These are phyloP conservation scores for Chloroceryle amazona DNA, from an alignment of 2,797 vertebrate species.

Conservation along the genomic window DNA sequence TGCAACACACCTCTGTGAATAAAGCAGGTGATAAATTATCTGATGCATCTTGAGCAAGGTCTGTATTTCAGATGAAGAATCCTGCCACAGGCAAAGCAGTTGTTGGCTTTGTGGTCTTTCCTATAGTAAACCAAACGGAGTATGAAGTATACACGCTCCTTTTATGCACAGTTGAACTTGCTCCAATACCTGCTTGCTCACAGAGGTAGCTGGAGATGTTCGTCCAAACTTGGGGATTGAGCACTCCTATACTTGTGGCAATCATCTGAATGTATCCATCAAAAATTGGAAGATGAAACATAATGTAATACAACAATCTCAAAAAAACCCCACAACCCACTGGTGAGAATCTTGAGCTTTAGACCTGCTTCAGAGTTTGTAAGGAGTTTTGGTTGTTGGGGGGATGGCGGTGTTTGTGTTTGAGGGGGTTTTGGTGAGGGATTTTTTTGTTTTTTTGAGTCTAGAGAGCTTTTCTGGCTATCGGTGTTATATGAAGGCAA, in stretches of 20 bases:
- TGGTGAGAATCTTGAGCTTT: background rate
- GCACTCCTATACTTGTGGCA: background rate
- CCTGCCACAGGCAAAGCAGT: background rate
- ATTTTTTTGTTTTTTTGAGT: background rate
- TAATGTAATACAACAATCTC: background rate
- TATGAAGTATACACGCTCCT: background rate
- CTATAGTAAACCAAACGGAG: rapidly evolving
- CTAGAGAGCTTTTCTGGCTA: background rate
- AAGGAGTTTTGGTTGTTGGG: background rate
- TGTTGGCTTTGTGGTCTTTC: background rate
- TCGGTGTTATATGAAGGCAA: background rate
- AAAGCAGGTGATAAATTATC: background rate
- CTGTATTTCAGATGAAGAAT: background rate
- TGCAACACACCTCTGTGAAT: background rate
- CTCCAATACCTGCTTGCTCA: background rate
- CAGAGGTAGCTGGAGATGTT: background rate
- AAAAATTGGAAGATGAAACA: background rate
- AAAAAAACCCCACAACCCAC: background rate
- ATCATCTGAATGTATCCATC: background rate
- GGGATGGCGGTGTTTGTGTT: background rate
- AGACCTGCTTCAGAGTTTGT: background rate
- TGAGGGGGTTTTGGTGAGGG: no score
- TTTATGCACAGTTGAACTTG: background rate
- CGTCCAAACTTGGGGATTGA: background rate
- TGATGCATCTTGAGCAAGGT: background rate